These are phyloP conservation scores for Mastomys coucha DNA, from an alignment of 2,113 vertebrate genomes.

Conservation along the genomic window DNA sequence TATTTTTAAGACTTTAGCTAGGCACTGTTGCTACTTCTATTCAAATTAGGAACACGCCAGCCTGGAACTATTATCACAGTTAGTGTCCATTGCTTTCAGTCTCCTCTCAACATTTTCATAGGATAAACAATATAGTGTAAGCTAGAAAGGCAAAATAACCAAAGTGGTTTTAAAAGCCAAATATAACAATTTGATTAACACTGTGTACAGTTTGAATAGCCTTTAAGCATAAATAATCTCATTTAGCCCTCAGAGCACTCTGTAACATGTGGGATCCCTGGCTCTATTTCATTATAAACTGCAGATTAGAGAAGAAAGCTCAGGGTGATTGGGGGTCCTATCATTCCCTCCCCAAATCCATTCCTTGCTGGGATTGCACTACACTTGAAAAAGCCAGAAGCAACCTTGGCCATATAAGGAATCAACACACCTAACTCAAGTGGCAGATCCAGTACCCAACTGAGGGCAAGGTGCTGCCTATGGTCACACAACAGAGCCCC, in stretches of 20 bases:
- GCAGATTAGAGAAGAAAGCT: not conserved
- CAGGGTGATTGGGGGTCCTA: not conserved
- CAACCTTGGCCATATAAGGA: not conserved
- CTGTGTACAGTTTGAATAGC: not conserved
- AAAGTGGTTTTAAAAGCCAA: constrained; percentile 23
- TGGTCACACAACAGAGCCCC: not conserved
- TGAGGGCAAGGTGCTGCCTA: not conserved
- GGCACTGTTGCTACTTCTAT: constrained; percentile 10
- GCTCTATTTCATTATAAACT: not conserved
- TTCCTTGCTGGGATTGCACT: not conserved
- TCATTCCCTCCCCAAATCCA: not conserved
- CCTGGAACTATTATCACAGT: not conserved
- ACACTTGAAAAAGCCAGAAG: not conserved
- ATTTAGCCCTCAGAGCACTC: not conserved
- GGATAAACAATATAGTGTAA: constrained; percentile 18
- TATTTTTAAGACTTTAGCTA: not conserved
- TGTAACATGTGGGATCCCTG: not conserved
- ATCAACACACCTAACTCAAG: not conserved
- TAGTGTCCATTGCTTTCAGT: not conserved
- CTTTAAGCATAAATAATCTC: constrained; percentile 37
- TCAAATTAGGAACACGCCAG: constrained; percentile 23
- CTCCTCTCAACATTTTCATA: not conserved
- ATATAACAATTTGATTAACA: constrained; percentile 38
- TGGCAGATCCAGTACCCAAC: not conserved
- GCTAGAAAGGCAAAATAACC: constrained; percentile 37